phyloP scores from a whole-genome alignment of 2,888 invertebrate genomes.

The Heliconius aoede region DNA sequence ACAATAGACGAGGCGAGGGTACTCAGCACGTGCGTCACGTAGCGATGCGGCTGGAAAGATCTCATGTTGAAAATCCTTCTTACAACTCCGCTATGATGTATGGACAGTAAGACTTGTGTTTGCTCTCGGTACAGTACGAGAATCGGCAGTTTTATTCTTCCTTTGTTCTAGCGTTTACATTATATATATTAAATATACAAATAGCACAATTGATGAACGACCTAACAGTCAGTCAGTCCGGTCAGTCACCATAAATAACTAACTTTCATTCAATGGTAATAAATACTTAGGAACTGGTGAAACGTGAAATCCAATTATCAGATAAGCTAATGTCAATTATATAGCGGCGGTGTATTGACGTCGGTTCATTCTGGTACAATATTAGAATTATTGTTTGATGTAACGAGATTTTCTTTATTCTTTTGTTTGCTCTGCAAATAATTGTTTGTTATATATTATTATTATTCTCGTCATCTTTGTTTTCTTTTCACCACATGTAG shows the following conservation, averaged over 20 bases:
- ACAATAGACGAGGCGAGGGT: slow-evolving; percentile 23
- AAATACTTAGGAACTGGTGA: slow-evolving; percentile 2
- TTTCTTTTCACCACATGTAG: background rate
- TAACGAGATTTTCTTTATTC: slow-evolving; percentile 19
- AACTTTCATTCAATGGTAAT: background rate
- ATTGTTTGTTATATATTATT: background rate
- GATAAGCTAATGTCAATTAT: slow-evolving; percentile 19
- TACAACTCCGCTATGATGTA: slow-evolving; percentile 18
- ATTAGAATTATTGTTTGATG: slow-evolving; percentile 13
- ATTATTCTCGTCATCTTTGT: background rate
- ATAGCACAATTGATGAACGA: background rate
- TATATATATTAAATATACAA: background rate
- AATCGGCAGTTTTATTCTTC: background rate
- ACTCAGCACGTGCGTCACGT: slow-evolving; percentile 28
- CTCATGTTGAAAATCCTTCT: slow-evolving; percentile 17
- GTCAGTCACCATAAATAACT: background rate
- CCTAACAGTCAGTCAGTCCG: too few relatives aligned
- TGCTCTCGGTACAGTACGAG: background rate
- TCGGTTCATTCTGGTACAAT: background rate
- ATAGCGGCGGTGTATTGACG: slow-evolving; percentile 8
- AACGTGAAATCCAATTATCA: slow-evolving; percentile 13
- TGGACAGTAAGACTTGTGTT: slow-evolving; percentile 11
- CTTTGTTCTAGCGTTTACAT: background rate
- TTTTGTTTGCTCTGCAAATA: background rate
- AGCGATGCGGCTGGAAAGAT: slow-evolving; percentile 16